Evolutionary conservation across 1,140 invertebrate genomes (phyloP).

Genomic region (Heliconius melpomene): DNA sequence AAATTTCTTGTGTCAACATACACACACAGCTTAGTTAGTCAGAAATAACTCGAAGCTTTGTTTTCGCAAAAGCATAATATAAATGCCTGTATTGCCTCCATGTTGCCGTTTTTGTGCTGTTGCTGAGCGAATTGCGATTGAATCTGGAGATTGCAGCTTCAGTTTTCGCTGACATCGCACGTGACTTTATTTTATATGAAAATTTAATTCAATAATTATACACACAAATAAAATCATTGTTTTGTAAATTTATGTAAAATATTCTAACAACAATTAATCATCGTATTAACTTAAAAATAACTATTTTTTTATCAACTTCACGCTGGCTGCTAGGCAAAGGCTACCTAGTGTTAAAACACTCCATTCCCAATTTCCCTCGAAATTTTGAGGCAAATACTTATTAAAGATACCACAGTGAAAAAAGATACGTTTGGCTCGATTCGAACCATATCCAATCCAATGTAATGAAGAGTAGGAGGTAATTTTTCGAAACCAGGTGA

Average conservation of each 20-base stretch:
- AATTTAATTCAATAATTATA: neutral
- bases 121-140: conserved; percentile 13
- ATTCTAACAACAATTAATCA: too few species aligned
- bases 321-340: too few species aligned
- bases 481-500: conserved; percentile 58
- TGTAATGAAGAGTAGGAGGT: conserved; percentile 24
- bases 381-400: too few species aligned
- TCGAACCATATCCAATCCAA: conserved; percentile 36
- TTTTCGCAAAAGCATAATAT: conserved; percentile 62
- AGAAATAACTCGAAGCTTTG: conserved; percentile 74
- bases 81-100: conserved; percentile 33
- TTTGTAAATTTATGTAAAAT: too few species aligned
- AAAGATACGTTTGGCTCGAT: conserved; percentile 17
- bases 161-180: neutral
- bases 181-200: neutral
- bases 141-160: conserved; percentile 4
- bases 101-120: conserved; percentile 30
- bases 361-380: too few species aligned
- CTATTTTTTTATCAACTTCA: too few species aligned
- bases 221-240: neutral
- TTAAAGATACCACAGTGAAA: conserved; percentile 5
- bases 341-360: too few species aligned
- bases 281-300: too few species aligned
- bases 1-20: conserved; percentile 77
- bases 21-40: conserved; percentile 58